A percentile compares a stretch with the other conserved stretches of the same genome.
Evolutionary conservation across 2,888 invertebrate genomes (phyloP).

Genomic region (Darwinula stevensoni): DNA sequence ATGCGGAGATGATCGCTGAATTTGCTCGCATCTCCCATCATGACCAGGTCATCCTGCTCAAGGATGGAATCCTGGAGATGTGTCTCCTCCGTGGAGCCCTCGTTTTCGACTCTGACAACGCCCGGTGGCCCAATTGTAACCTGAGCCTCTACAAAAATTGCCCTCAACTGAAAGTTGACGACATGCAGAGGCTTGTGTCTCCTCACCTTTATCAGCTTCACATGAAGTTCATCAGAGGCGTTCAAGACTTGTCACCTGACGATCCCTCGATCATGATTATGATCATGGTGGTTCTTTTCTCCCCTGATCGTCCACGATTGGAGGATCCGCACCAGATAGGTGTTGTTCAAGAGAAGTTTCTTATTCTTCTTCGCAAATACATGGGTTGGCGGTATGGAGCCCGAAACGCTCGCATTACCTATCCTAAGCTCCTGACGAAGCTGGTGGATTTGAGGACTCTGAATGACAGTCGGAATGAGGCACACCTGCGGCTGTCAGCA

Average conservation of each 20-base stretch:
- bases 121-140: slow-evolving; percentile 12
- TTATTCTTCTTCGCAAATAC: slow-evolving; percentile 13
- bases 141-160: slow-evolving; percentile 11
- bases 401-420: slow-evolving; percentile 13
- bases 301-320: slow-evolving; percentile 16
- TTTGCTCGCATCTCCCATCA: slow-evolving; percentile 11
- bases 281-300: slow-evolving; percentile 17
- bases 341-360: slow-evolving; percentile 16
- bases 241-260: slow-evolving; percentile 16
- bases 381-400: slow-evolving; percentile 15
- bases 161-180: slow-evolving; percentile 12
- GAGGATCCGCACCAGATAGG: slow-evolving; percentile 13
- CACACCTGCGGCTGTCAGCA: slow-evolving; percentile 12
- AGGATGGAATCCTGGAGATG: slow-evolving; percentile 18
- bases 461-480: slow-evolving; percentile 14
- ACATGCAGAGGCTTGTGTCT: slow-evolving; percentile 13
- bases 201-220: slow-evolving; percentile 16
- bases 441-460: slow-evolving; percentile 17
- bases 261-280: slow-evolving; percentile 17
- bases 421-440: slow-evolving; percentile 17
- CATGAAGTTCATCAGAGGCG: slow-evolving; percentile 16
- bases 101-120: slow-evolving; percentile 15
- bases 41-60: slow-evolving; percentile 14
- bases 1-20: slow-evolving; percentile 12
- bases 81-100: slow-evolving; percentile 18